Base-by-base conservation (phyloP, 1,140 invertebrate species). In the roundworm (Caenorhabditis elegans) region DNA sequence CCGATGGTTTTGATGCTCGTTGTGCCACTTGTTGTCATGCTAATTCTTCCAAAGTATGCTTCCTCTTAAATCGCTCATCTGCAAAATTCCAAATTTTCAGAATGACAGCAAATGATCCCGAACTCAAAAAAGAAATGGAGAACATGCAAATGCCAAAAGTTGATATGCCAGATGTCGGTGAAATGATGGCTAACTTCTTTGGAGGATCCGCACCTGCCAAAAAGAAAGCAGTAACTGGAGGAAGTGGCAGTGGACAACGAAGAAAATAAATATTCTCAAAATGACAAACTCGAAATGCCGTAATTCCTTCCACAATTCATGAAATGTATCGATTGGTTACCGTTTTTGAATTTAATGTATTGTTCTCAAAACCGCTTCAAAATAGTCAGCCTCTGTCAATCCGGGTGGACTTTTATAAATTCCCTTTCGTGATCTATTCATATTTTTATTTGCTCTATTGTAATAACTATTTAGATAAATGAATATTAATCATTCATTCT, bases 1-100 rank as follows among this genome's bases (percentile, higher is more conserved):
- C 88, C 88, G 3, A 90, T 90, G 90, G 90, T 91, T 17, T 82
- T 92, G 49, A 92, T 92, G 83, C 90, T 92, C 88, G 87, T 91
- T 31, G 81, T 91, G 39, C 91, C 91, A 13, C 85, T 92, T 11
- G 81, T 91, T 13, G 80, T 91, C 15, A 91, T 92, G 78, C 87
- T 92, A 84, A 86, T 92, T 53, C 83, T 91, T 43, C 91, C 91
- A 36, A 92, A 92, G 84, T 83, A 47, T n/a, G 81, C 43, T 39
- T 47, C 13, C 11, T 75, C 3, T 19, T 36, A 43, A 22, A 11
- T 15, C 19, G 24, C 28, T 75, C 17, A 34, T n/a, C 19, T 39
- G 11, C 19, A 24, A n/a, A 34, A 6, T 26, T 34, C 8, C 10
- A 39, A 39, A 6, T 76, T 77, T 77, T 49, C 60, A 83, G 82